Conservation (phyloP, 92 coral and sea anemone species). For the Siderastrea siderea region DNA sequence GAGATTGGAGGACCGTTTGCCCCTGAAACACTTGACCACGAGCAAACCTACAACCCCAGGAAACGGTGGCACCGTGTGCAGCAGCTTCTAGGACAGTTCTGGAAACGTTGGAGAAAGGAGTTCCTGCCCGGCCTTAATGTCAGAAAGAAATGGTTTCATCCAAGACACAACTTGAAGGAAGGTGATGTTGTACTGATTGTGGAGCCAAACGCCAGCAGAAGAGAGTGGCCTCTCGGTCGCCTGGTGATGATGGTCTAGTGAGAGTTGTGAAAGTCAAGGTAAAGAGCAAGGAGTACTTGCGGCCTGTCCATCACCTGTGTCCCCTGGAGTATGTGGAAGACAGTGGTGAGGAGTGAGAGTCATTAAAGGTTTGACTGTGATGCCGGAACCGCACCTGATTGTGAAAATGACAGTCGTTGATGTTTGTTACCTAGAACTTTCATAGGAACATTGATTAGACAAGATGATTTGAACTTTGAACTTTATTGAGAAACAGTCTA, state of each 20-base stretch:
- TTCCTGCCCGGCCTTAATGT: constrained; percentile 60
- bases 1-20: not conserved
- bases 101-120: constrained; percentile 70
- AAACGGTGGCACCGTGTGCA: constrained; percentile 73
- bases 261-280: constrained; percentile 47
- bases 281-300: constrained; percentile 18
- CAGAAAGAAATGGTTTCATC: constrained; percentile 69
- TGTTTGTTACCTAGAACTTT: no score
- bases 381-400: no score
- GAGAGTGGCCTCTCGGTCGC: constrained; percentile 73
- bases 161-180: constrained; percentile 24
- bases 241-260: constrained; percentile 62
- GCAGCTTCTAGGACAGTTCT: constrained; percentile 63
- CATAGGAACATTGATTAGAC: no score
- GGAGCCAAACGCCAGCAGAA: constrained; percentile 54
- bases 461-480: no score
- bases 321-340: constrained; percentile 45
- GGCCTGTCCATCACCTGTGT: constrained; percentile 55
- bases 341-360: not conserved
- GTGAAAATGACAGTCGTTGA: no score
- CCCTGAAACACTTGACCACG: constrained; percentile 49
- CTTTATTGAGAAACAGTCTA: no score
- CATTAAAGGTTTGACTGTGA: no score
- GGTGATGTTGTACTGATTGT: constrained; percentile 58
- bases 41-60: constrained; percentile 56